A percentile compares a stretch with the other conserved stretches of the same genome.
Evolutionary conservation across 2,888 invertebrate species (phyloP).

Genomic region (Trimorus sp.): DNA sequence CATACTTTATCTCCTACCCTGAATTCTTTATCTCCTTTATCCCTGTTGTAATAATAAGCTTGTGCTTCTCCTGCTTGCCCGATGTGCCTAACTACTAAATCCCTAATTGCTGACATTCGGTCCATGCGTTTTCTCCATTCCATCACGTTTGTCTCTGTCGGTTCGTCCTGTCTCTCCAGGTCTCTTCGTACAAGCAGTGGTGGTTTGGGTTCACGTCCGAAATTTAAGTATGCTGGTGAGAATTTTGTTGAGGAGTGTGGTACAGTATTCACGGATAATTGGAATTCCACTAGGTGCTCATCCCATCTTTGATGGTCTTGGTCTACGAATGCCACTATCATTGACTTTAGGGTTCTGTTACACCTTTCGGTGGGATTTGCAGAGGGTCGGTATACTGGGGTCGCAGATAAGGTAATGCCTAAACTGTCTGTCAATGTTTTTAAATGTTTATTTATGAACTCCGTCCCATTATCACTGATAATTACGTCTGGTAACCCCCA

Average conservation of each 20-base stretch:
- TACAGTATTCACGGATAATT: slow-evolving; percentile 65
- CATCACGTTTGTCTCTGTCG: too few relatives aligned
- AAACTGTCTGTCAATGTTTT: neutral
- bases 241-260: slow-evolving; percentile 11
- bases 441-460: neutral
- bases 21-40: too few relatives aligned
- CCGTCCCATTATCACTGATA: neutral
- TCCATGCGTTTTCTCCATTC: too few relatives aligned
- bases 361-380: slow-evolving; percentile 64
- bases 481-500: neutral
- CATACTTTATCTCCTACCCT: too few relatives aligned
- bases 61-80: too few relatives aligned
- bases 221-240: neutral
- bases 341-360: slow-evolving; percentile 64
- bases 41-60: too few relatives aligned
- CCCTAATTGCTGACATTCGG: too few relatives aligned
- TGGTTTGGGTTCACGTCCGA: slow-evolving; percentile 12
- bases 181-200: slow-evolving; percentile 38
- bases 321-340: slow-evolving; percentile 58
- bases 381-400: slow-evolving; percentile 64
- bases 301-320: slow-evolving; percentile 69
- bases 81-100: too few relatives aligned
- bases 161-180: too few relatives aligned
- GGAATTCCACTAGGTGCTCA: slow-evolving; percentile 56
- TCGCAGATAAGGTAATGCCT: slow-evolving; percentile 6